Conservation (phyloP, 2,797 vertebrate genomes). For the Malacoraja senta region DNA sequence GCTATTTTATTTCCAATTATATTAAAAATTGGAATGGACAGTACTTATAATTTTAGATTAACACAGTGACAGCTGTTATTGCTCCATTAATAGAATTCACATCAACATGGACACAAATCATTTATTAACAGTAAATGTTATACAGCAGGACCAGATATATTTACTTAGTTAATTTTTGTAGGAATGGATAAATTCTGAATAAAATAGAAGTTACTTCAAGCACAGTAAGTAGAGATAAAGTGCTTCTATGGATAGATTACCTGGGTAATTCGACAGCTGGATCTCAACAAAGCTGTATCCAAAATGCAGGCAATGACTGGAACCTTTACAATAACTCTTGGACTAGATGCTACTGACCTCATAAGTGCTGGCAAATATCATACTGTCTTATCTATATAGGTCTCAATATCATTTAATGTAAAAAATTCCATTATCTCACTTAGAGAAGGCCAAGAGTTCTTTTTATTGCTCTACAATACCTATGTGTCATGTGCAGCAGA, state of each 20-base stretch:
- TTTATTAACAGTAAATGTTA: not conserved
- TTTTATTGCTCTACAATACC: conserved; percentile 47
- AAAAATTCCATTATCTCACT: conserved; percentile 44
- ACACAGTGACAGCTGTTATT: not conserved
- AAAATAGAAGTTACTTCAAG: conserved; percentile 2
- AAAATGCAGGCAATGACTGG: conserved; percentile 38
- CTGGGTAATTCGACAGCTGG: conserved; percentile 23
- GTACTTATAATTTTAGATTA: not conserved
- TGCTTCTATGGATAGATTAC: conserved; percentile 24
- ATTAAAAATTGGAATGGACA: not conserved
- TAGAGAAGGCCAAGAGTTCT: conserved; percentile 43
- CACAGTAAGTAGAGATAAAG: not conserved
- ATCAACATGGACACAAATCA: not conserved
- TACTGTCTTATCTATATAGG: conserved; percentile 40
- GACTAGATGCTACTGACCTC: conserved; percentile 38
- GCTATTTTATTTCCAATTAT: not conserved
- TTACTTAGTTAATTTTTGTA: not conserved
- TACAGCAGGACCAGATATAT: not conserved
- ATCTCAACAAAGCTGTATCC: conserved; percentile 26
- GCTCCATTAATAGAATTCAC: not conserved
- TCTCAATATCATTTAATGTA: conserved; percentile 44
- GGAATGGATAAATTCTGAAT: not conserved
- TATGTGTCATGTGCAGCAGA: conserved; percentile 48
- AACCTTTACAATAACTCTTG: conserved; percentile 35
- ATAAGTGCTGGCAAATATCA: conserved; percentile 40